Base-by-base conservation (phyloP, 2,888 invertebrate species). In the Macrophya alboannulata region DNA sequence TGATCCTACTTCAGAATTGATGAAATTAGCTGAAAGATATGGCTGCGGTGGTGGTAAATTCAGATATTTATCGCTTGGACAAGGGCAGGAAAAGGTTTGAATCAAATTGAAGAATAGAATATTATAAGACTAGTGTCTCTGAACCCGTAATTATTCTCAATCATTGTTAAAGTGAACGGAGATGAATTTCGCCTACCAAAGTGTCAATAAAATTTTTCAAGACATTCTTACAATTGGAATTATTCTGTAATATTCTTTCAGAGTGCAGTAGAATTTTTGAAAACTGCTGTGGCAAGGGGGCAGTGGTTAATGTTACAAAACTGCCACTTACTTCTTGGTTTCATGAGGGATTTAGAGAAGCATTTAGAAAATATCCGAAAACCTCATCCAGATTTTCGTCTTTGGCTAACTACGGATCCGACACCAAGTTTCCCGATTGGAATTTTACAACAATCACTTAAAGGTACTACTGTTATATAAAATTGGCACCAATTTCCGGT, bases 251-350 rank as follows among this genome's bases (percentile, higher is more conserved):
- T 25, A 74, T 74, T 21, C 43, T 91, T 89, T 37, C 89, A 97
- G 97, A 94, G 96, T 3, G 98, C 98, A 0, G 89, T 97, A 48
- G 93, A 93, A 31, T 93, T 98, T 10, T 92, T 98, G 17, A 96
- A 97, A 87, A 95, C 95, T 0, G 96, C 97, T 0, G 95, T 96
- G 15, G 94, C 95, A 0, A 95, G 97, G 91, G 99, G 99, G 0
- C 97, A 97, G 90, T 99, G 99, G 99, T 94, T 99, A 87, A 97
- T 99, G 95, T 95, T 98, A 40, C 98, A 98, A 94, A 99, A 99
- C 94, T 99, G 98, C 87, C 99, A 99, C 92, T 94, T 99, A 79
- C 94, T 98, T 40, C 95, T 98, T 12, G 94, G 95, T 5, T 98
- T 98, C 94, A 95, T 98, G 6, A 95, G 96, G 31, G 96, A 96